Percentiles rank a stretch among this genome's conserved stretches.
Evolutionary conservation across 2,797 vertebrate species (phyloP).

Genomic region (Sarcophilus harrisii): DNA sequence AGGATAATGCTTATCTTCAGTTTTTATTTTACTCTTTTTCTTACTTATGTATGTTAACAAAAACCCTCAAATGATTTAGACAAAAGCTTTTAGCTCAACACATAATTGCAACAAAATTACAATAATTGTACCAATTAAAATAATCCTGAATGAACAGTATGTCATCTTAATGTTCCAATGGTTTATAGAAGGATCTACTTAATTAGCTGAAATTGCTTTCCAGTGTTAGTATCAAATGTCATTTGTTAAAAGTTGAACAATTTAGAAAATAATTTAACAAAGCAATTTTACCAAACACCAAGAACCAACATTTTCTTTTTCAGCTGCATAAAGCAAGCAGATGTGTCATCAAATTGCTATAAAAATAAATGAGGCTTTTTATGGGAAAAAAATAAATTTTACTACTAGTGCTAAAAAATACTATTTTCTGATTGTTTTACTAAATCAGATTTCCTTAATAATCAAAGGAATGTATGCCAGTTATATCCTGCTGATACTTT

Average conservation of each 20-base stretch:
- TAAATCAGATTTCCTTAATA: conserved; percentile 85
- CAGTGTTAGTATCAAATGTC: conserved; percentile 94
- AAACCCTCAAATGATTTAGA: conserved; percentile 90
- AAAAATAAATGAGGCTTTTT: conserved; percentile 91
- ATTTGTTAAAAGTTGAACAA: conserved; percentile 94
- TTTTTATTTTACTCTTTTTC: conserved; percentile 89
- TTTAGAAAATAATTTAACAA: conserved; percentile 91
- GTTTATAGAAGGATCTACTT: conserved; percentile 95
- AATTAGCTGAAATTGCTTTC: conserved; percentile 96
- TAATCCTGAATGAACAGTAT: conserved; percentile 98
- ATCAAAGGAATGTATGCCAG: conserved; percentile 82
- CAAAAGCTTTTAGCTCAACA: conserved; percentile 95
- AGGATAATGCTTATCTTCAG: conserved; percentile 85
- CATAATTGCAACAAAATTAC: conserved; percentile 98
- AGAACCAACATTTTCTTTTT: conserved; percentile 90
- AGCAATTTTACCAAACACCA: conserved; percentile 89
- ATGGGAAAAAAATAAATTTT: conserved; percentile 87
- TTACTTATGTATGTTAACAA: conserved; percentile 93
- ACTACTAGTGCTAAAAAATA: conserved; percentile 84
- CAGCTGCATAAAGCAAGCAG: conserved; percentile 89
- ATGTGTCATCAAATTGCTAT: conserved; percentile 90
- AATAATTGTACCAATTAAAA: conserved; percentile 99
- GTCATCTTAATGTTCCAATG: conserved; percentile 98
- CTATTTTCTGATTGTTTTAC: conserved; percentile 84
- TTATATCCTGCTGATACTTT: conserved; percentile 79